Evolutionary conservation across 2,113 vertebrate genomes (phyloP).

Genomic region (Lamprotornis superbus): DNA sequence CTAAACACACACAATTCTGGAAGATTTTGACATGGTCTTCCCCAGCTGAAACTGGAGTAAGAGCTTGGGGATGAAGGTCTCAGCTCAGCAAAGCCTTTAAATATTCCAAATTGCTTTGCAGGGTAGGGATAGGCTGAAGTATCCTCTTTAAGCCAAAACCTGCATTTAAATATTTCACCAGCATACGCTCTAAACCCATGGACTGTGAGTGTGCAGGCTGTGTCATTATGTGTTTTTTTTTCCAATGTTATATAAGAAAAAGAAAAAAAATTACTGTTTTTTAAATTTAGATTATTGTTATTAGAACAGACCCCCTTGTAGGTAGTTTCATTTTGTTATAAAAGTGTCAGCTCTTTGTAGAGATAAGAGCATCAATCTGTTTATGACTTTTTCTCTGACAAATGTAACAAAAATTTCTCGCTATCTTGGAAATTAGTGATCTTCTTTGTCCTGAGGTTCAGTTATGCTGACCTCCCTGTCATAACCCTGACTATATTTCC

Average conservation of each 20-base stretch:
- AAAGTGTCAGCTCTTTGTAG: not conserved
- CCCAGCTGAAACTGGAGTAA: not conserved
- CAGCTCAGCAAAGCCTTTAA: not conserved
- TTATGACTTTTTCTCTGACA: not conserved
- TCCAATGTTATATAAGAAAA: rapidly evolving
- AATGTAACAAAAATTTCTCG: not conserved
- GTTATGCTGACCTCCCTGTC: conserved; percentile 7
- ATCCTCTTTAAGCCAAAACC: not conserved
- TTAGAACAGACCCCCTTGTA: not conserved
- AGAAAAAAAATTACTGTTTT: not conserved
- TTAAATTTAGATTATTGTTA: not conserved
- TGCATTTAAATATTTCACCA: not conserved
- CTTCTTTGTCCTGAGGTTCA: not conserved
- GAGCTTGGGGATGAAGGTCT: not conserved
- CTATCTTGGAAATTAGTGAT: not conserved
- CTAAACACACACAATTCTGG: not conserved
- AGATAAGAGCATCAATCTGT: not conserved
- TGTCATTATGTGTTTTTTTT: rapidly evolving
- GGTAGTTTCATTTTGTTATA: not conserved
- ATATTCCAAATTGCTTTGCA: not conserved
- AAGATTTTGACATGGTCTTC: not conserved
- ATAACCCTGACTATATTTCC: not conserved
- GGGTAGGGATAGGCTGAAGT: not conserved
- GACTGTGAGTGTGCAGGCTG: not conserved
- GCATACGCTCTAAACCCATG: not conserved